Evolutionary conservation across 2,113 vertebrate genomes (phyloP), one percentile per base, ranked within the genome.

Genomic region (Neodontobutis hainanensis): DNA sequence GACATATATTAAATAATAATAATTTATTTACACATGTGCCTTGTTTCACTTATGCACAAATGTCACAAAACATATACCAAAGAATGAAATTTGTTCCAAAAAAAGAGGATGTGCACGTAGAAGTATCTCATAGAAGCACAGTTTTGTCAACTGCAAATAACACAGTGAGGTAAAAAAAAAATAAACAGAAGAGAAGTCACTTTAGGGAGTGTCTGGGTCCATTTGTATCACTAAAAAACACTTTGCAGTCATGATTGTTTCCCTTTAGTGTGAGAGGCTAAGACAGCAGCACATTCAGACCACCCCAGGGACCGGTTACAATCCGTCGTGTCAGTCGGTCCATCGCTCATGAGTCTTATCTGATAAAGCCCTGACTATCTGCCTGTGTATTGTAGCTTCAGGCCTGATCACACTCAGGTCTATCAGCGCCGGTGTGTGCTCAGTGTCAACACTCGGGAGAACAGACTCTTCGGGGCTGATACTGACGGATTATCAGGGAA

Each of bases 341-440:
- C 92, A 94, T 97, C 93, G 93, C 90, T 95, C 94, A 93, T 89
- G 89, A 89, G 16, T 89, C 90, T 95, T 95, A 96, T 96, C 95
- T 95, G 94, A 95, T 94, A 94, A 92, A 81, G 82, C 84, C 36
- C 81, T 92, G 88, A 92, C 93, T 94, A 94, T 95, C 94, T 93
- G 82, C 89, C 59, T 85, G 89, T 84, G 90, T 86, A 92, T 94
- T 92, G 92, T 91, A 92, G 92, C 90, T 86, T 92, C 91, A 90
- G 88, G 92, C 92, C 90, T 90, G 91, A 88, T 92, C 92, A 92
- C 91, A 91, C 92, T 85, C 90, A 89, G 68, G 71, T 81, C 81
- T 84, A 71, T 92, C 89, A 80, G 66, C 56, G 14, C 12, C 14
- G 44, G 45, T 46, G 63, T 62, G 68, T 65, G 67, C 77, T 45